phyloP scores from a whole-genome alignment of 2,113 vertebrate genomes.

The Platysteira castanea region DNA sequence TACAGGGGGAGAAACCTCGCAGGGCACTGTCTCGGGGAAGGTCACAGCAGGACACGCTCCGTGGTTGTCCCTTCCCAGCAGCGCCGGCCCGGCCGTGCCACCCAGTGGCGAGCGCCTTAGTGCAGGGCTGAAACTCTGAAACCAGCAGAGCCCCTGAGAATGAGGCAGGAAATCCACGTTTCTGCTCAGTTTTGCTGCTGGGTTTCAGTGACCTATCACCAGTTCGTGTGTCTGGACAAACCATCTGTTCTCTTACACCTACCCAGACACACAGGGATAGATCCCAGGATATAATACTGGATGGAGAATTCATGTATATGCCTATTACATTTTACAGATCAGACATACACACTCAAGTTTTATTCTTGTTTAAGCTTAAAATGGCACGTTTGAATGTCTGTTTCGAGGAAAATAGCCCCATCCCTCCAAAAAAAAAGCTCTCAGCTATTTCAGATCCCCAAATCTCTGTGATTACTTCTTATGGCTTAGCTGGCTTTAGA shows the following conservation, averaged over 20 bases:
- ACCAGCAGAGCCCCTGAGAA: not conserved
- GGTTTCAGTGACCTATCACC: not conserved
- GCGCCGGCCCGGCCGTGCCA: not conserved
- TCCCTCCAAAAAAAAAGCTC: not conserved
- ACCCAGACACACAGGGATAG: not conserved
- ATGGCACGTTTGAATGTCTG: not conserved
- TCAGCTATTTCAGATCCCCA: conserved; percentile 1
- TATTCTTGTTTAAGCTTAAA: not conserved
- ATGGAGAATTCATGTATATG: not conserved
- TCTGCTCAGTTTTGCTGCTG: not conserved
- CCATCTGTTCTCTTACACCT: not conserved
- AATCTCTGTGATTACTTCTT: not conserved
- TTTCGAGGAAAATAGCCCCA: not conserved
- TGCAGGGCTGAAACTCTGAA: not conserved
- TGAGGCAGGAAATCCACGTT: fast-evolving
- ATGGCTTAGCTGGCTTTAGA: not conserved
- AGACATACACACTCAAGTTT: not conserved
- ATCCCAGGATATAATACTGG: not conserved
- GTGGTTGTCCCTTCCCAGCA: not conserved
- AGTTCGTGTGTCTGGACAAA: not conserved
- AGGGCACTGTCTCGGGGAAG: not conserved
- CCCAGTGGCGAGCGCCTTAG: not conserved
- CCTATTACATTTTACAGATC: not conserved
- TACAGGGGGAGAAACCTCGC: not conserved
- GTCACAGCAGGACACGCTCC: not conserved